Conservation (phyloP, 1,140 invertebrate genomes). For the Dreissena polymorpha region DNA sequence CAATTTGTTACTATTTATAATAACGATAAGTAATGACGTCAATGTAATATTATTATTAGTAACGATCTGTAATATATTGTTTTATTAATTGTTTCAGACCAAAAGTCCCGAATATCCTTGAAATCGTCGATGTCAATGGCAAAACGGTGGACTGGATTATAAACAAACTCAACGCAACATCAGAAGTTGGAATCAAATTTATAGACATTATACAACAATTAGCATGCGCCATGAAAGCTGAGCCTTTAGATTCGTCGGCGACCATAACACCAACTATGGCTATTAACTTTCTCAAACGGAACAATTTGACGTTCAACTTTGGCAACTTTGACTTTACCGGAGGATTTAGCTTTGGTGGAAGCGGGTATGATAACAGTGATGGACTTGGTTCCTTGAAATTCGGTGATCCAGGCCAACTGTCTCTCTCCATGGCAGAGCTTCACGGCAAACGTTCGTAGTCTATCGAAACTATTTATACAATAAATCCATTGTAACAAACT, state of each 20-base stretch:
- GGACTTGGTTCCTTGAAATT: not conserved
- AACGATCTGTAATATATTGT: not conserved
- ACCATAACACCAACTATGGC: not conserved
- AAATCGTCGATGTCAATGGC: constrained; percentile 19
- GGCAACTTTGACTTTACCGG: not conserved
- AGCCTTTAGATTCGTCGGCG: not conserved
- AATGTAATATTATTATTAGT: not conserved
- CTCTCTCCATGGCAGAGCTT: not conserved
- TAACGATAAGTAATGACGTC: no score
- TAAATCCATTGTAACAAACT: no score
- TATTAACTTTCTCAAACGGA: not conserved
- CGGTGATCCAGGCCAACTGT: not conserved
- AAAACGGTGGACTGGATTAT: constrained; percentile 16
- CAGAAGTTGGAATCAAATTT: constrained; percentile 6
- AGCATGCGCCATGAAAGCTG: not conserved
- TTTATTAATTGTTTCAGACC: not conserved
- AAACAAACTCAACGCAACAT: not conserved
- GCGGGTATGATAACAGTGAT: no score
- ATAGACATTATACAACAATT: not conserved
- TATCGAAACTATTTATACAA: no score
- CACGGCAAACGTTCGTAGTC: not conserved
- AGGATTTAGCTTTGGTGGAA: not conserved
- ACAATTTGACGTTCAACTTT: not conserved
- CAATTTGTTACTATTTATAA: no score
- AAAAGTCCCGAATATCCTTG: constrained; percentile 26